Percentiles rank a stretch among this genome's conserved stretches.
These are phyloP conservation scores for Avahi laniger DNA, from an alignment of 2,797 vertebrate species.

Conservation along the genomic window DNA sequence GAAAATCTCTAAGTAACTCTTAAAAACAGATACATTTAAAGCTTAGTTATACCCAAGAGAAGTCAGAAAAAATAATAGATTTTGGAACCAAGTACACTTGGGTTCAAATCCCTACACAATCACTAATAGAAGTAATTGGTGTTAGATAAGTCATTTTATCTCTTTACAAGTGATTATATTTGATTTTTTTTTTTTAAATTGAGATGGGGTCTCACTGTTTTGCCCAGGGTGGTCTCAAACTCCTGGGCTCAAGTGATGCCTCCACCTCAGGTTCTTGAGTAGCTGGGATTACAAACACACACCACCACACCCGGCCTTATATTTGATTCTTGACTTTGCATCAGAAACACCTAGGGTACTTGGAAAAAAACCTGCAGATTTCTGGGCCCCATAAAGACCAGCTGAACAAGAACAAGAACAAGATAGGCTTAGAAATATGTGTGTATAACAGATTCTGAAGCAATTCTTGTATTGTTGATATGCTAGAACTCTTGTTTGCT, in stretches of 20 bases:
- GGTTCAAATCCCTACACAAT: background rate
- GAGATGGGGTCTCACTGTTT: background rate
- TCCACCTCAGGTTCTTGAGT: background rate
- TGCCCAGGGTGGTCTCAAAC: background rate
- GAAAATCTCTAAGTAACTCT: background rate
- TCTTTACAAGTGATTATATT: slow-evolving; percentile 7
- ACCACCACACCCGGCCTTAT: background rate
- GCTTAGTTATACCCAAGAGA: background rate
- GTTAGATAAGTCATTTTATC: background rate
- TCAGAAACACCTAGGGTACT: background rate
- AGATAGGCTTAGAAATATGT: background rate
- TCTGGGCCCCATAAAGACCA: background rate
- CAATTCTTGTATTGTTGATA: background rate
- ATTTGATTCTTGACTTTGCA: slow-evolving; percentile 6
- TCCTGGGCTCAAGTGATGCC: background rate
- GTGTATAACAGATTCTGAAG: background rate
- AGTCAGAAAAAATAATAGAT: background rate
- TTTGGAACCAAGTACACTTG: background rate
- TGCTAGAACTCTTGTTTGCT: slow-evolving; percentile 8
- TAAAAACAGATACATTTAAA: background rate
- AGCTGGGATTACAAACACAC: background rate
- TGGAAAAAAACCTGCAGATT: background rate
- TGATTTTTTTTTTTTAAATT: background rate
- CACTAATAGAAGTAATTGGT: background rate
- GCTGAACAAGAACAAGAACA: background rate